Percentiles rank a stretch among this genome's conserved stretches.
Evolutionary conservation across 2,797 vertebrate genomes (phyloP).

Genomic region (Protosalanx chinensis): DNA sequence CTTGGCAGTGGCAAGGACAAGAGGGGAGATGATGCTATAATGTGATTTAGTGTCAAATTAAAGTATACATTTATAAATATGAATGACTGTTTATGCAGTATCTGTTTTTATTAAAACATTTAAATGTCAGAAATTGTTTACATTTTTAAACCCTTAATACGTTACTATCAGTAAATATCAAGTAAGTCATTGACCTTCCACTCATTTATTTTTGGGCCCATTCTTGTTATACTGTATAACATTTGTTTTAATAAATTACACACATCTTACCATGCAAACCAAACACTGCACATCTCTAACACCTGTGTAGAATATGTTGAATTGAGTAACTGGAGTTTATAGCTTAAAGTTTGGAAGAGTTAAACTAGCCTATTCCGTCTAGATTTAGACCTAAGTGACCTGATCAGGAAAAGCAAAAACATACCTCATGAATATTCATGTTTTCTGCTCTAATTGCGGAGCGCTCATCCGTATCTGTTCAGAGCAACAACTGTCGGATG

Average conservation of each 20-base stretch:
- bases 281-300: no score
- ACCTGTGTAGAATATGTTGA: no score
- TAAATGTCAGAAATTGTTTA: background rate
- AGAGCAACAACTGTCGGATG: background rate
- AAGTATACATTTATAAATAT: background rate
- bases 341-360: no score
- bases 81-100: background rate
- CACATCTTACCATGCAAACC: no score
- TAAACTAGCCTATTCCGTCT: no score
- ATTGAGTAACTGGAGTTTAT: no score
- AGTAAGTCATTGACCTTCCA: constrained; percentile 5
- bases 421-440: constrained; percentile 26
- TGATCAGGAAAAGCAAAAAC: no score
- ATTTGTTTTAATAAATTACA: no score
- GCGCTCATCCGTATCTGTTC: constrained; percentile 3
- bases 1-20: no score
- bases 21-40: background rate
- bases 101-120: constrained; percentile 1
- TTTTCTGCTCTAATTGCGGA: constrained; percentile 15
- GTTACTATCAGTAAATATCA: constrained; percentile 1
- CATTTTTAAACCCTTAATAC: background rate
- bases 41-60: background rate
- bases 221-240: no score
- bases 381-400: no score
- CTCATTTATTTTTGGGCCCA: no score